phyloP scores from a whole-genome alignment of 2,797 vertebrate genomes.

The Darevskia nairensis region DNA sequence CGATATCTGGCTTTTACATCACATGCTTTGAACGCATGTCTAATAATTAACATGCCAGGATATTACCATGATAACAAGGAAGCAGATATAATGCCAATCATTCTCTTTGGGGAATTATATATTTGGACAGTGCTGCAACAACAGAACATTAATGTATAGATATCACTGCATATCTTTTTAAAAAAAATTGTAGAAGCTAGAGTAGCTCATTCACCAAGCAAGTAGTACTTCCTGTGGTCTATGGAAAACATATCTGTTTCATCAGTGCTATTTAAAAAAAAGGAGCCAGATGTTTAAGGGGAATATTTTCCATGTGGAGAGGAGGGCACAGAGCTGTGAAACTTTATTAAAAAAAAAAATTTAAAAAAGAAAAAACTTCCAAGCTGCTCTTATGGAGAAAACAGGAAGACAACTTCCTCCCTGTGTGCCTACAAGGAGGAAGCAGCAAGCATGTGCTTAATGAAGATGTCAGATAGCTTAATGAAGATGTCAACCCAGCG shows the following conservation, averaged over 20 bases:
- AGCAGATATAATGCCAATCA: background rate
- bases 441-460: constrained; percentile 68
- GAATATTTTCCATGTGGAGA: background rate
- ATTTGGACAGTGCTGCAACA: background rate
- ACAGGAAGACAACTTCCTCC: constrained; percentile 95
- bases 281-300: background rate
- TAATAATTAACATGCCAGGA: background rate
- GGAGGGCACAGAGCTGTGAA: background rate
- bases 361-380: background rate
- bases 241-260: background rate
- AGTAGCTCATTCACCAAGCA: background rate
- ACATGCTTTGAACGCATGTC: too few species aligned
- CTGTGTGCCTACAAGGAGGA: constrained; percentile 85
- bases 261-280: background rate
- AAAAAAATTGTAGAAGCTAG: background rate
- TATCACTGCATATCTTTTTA: background rate
- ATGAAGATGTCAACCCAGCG: too few species aligned
- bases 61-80: background rate
- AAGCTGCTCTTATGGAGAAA: constrained; percentile 83
- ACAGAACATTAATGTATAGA: background rate
- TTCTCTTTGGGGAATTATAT: background rate
- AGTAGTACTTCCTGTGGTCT: background rate
- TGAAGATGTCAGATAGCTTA: constrained; percentile 80
- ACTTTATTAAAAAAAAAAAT: background rate
- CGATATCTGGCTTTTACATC: too few species aligned